Base-by-base conservation (phyloP, 2,113 vertebrate genomes). In the Mystacornis crossleyi region DNA sequence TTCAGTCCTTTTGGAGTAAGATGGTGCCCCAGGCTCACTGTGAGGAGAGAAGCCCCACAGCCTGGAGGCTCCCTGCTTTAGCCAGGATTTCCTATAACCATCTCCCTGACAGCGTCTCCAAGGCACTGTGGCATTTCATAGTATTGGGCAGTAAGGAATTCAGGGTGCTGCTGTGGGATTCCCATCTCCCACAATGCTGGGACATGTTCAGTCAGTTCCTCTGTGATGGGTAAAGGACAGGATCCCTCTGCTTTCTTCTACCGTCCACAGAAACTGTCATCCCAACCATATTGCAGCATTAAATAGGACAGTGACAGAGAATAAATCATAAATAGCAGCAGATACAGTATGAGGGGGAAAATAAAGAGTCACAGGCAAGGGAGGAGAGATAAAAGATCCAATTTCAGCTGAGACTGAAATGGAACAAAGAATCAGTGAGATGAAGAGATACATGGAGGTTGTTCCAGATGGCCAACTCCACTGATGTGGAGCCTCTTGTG, bases 291-390 rank as follows among this genome's bases (percentile, higher is more conserved):
- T 12, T 60, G 33, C 43, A 73, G 66, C 42, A 57, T 79, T 92
- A 70, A 85, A 82, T 67, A 86, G 81, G 70, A 78, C 42, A 62
- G 51, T 1, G 7, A 38, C 26, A 64, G 57, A 62, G 55, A 75
- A 83, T 62, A 92, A 96, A 85, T 87, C 86, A 89, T 77, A 87
- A 96, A 97, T 87, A 92, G 86, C 58, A 86, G 29, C 77, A 92
- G 73, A 91, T 62, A 42, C 19, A 31, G 38, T 36, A 21, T 40
- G 23, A 81, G 58, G 64, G 51, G 79, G 84, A 45, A 87, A 94
- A 72, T 55, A 36, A 36, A 54, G 80, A 89, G 67, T 87, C 58
- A 34, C 51, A 81, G 75, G 29, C 88, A 85, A 72, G 21, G 47
- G 42, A 84, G 23, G 81, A 92, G 83, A 77, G 65, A 86, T 50